A percentile compares a stretch with the other conserved stretches of the same genome.
Evolutionary conservation across 2,888 invertebrate genomes (phyloP).

Genomic region (Papilio demoleus): DNA sequence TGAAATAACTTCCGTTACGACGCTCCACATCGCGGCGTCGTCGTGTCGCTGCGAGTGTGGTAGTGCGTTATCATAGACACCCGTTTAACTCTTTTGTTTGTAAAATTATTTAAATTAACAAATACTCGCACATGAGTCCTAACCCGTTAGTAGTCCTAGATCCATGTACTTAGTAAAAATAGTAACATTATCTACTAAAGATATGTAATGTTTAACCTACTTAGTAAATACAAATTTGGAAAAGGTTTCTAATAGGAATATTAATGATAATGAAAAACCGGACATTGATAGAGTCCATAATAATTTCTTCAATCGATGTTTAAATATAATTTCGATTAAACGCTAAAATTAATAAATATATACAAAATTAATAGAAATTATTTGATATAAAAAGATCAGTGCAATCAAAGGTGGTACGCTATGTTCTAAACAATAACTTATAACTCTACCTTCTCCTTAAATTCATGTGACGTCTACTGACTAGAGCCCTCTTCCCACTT

Average conservation of each 20-base stretch:
- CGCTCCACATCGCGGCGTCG: conserved; percentile 18
- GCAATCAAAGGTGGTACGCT: no score
- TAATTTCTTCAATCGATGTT: no score
- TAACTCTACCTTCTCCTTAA: no score
- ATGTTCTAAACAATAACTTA: no score
- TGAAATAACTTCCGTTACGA: conserved; percentile 16
- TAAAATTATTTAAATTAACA: not conserved
- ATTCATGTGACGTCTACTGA: no score
- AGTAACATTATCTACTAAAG: not conserved
- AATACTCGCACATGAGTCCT: not conserved
- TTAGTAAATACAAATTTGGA: not conserved
- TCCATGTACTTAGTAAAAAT: not conserved
- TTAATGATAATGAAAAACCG: not conserved
- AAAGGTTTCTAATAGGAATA: not conserved
- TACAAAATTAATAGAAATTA: no score
- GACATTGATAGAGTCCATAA: no score
- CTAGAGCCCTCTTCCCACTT: no score
- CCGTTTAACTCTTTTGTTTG: conserved; percentile 1
- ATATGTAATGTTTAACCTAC: not conserved
- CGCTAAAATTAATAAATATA: no score
- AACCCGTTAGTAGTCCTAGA: not conserved
- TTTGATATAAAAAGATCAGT: no score
- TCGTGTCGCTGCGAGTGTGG: not conserved
- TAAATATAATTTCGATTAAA: no score
- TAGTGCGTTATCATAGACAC: not conserved